Percentiles rank a stretch among this genome's conserved stretches.
Evolutionary conservation across 2,888 invertebrate genomes (phyloP).

Genomic region (Epistrophella euchroma): DNA sequence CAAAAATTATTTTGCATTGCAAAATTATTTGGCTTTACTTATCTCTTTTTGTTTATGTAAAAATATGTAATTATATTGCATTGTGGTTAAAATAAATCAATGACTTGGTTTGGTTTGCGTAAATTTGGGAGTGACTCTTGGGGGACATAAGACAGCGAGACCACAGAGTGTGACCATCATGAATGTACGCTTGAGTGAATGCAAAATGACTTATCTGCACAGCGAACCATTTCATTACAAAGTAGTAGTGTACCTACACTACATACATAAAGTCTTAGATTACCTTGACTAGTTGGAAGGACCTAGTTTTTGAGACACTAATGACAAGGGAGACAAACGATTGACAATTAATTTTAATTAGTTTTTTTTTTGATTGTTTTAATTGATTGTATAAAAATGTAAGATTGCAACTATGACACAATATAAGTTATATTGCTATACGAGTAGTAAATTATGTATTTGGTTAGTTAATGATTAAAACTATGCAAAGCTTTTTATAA

Average conservation of each 20-base stretch:
- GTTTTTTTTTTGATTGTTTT: not conserved
- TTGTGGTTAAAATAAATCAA: slow-evolving; percentile 43
- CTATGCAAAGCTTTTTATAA: not conserved
- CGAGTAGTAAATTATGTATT: not conserved
- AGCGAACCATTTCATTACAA: slow-evolving; percentile 59
- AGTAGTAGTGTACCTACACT: too few species aligned
- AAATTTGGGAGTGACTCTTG: slow-evolving; percentile 64
- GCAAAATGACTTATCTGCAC: slow-evolving; percentile 62
- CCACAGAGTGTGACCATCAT: slow-evolving; percentile 69
- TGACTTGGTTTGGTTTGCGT: slow-evolving; percentile 41
- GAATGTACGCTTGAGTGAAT: slow-evolving; percentile 68
- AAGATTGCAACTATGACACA: not conserved
- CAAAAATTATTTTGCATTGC: slow-evolving; percentile 37
- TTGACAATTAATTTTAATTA: slow-evolving; percentile 34
- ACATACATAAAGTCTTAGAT: slow-evolving; percentile 25
- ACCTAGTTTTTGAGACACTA: slow-evolving; percentile 7
- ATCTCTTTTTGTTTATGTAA: not conserved
- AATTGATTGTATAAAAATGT: not conserved
- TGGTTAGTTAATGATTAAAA: not conserved
- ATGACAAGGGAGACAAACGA: not conserved
- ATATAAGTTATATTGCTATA: not conserved
- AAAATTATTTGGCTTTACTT: slow-evolving; percentile 7
- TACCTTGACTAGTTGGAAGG: slow-evolving; percentile 38
- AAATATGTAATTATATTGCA: slow-evolving; percentile 31
- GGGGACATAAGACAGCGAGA: slow-evolving; percentile 49